Percentiles rank a stretch among this genome's conserved stretches.
Conservation (phyloP, 1,140 invertebrate genomes). For the Colletes latitarsis region DNA sequence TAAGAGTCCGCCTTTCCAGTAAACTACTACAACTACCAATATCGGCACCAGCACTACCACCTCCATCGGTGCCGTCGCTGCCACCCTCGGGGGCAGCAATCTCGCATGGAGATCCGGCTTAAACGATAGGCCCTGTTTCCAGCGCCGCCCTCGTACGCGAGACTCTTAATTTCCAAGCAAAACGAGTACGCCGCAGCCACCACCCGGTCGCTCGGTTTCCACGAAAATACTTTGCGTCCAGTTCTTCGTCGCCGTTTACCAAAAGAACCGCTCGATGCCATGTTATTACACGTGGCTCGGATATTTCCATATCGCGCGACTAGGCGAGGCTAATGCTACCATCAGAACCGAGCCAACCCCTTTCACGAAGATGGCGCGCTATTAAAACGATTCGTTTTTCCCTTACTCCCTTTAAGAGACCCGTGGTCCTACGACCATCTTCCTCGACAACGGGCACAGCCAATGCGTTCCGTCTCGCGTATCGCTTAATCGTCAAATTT, state of each 20-base stretch:
- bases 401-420: not conserved
- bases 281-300: conserved; percentile 73
- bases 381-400: conserved; percentile 32
- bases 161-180: conserved; percentile 78
- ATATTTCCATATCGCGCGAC: conserved; percentile 77
- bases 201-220: conserved; percentile 65
- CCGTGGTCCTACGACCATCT: not conserved
- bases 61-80: conserved; percentile 32
- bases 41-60: conserved; percentile 53
- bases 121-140: conserved; percentile 79
- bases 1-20: conserved; percentile 73
- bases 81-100: conserved; percentile 78
- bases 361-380: conserved; percentile 48
- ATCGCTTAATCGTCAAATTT: conserved; percentile 30
- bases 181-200: conserved; percentile 62
- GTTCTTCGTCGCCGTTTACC: conserved; percentile 68
- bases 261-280: conserved; percentile 62
- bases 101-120: conserved; percentile 80
- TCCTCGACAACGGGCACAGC: not conserved
- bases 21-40: conserved; percentile 63
- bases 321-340: conserved; percentile 73
- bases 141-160: conserved; percentile 75
- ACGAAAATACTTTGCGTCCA: conserved; percentile 73
- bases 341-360: conserved; percentile 53
- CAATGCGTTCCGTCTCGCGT: conserved; percentile 11